phyloP scores from a whole-genome alignment of 1,140 invertebrate genomes.

The Conus ventricosus region DNA sequence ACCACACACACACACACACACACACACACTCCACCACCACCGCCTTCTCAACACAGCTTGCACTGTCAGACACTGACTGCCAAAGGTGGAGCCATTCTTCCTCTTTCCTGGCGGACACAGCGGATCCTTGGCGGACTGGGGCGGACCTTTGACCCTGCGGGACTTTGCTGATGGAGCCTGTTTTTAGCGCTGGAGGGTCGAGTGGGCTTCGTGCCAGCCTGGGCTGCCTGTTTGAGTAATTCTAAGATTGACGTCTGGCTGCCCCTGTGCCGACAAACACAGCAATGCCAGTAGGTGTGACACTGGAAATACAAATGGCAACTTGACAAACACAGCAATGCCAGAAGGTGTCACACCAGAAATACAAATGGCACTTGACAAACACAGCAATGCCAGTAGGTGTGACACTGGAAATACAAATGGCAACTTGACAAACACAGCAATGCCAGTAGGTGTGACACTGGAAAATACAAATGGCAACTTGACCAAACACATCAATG shows the following conservation, averaged over 20 bases:
- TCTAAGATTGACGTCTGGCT: conserved; percentile 65
- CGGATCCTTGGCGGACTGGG: conserved; percentile 56
- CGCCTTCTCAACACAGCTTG: too few relatives aligned
- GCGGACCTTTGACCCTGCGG: conserved; percentile 52
- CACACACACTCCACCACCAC: not conserved
- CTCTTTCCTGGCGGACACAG: conserved; percentile 32
- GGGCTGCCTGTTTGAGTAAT: conserved; percentile 45
- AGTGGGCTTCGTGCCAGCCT: conserved; percentile 12
- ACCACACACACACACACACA: too few relatives aligned
- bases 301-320: too few relatives aligned
- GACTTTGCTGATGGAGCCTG: conserved; percentile 38
- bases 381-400: too few relatives aligned
- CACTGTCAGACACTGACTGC: not conserved
- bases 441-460: too few relatives aligned
- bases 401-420: too few relatives aligned
- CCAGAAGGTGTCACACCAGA: too few relatives aligned
- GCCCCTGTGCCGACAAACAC: conserved; percentile 54
- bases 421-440: too few relatives aligned
- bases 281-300: not conserved
- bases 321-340: too few relatives aligned
- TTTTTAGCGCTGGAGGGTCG: conserved; percentile 56
- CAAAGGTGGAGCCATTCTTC: not conserved
- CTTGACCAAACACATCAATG: too few relatives aligned
- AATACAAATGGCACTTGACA: too few relatives aligned
- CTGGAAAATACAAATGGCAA: too few relatives aligned